These are phyloP conservation scores for Ctenomys sociabilis DNA, from an alignment of 2,113 vertebrate species.

Conservation along the genomic window DNA sequence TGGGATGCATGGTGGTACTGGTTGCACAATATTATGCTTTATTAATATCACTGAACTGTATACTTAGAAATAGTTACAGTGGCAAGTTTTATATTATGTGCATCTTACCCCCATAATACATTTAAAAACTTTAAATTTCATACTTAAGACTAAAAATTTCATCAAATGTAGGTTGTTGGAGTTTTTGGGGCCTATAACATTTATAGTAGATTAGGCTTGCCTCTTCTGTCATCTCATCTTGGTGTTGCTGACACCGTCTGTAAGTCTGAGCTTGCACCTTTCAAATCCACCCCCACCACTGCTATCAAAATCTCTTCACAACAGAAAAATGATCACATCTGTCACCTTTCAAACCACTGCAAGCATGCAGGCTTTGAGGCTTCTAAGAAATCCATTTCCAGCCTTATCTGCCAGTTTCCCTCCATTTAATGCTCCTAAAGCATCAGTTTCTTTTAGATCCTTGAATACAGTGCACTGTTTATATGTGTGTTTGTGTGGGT, in stretches of 20 bases:
- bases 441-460: neutral
- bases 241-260: neutral
- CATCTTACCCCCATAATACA: neutral
- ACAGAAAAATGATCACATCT: neutral
- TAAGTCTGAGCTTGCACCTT: neutral
- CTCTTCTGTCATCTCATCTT: neutral
- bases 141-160: neutral
- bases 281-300: neutral
- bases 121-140: neutral
- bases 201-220: neutral
- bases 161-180: neutral
- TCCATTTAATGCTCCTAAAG: neutral
- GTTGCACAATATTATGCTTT: neutral
- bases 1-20: too few relatives aligned
- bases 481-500: neutral
- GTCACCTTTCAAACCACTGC: neutral
- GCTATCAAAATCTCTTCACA: neutral
- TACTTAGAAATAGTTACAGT: neutral
- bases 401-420: neutral
- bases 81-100: neutral
- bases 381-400: neutral
- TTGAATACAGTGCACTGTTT: neutral
- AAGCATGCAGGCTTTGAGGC: neutral
- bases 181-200: neutral
- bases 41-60: neutral